Evolutionary conservation across 2,113 vertebrate species (phyloP).

Genomic region (Solea solea): DNA sequence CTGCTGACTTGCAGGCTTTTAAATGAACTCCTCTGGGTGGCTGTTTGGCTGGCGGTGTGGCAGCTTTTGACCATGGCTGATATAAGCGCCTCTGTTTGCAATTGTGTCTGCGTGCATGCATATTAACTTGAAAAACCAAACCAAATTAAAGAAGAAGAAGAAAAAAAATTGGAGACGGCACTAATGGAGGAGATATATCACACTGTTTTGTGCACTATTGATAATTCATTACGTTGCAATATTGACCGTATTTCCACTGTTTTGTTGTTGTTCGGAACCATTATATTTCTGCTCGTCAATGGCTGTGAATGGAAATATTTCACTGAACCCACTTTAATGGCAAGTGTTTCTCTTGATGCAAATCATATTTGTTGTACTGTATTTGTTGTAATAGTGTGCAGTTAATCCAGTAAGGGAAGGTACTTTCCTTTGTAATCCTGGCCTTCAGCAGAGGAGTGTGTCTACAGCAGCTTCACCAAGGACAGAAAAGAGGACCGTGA

Average conservation of each 20-base stretch:
- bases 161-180: too few relatives aligned
- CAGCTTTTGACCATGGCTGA: constrained; percentile 40
- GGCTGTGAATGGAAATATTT: neutral
- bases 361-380: neutral
- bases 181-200: neutral
- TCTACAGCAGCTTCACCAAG: neutral
- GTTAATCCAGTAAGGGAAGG: neutral
- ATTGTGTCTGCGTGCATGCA: constrained; percentile 48
- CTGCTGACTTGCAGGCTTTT: constrained; percentile 78
- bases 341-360: neutral
- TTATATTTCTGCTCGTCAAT: constrained; percentile 19
- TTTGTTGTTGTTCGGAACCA: constrained; percentile 30
- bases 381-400: constrained; percentile 1
- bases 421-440: constrained; percentile 1
- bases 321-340: neutral
- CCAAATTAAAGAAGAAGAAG: constrained; percentile 30
- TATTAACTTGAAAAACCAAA: constrained; percentile 26
- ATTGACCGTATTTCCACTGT: neutral
- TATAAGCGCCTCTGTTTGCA: constrained; percentile 31
- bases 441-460: neutral
- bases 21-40: constrained; percentile 69
- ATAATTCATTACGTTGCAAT: constrained; percentile 6
- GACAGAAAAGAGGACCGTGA: constrained; percentile 2
- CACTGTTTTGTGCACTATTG: constrained; percentile 15
- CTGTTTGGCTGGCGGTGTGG: constrained; percentile 50